These are phyloP conservation scores for Macrobrachium rosenbergii DNA, from an alignment of 1,140 invertebrate genomes.

Conservation along the genomic window DNA sequence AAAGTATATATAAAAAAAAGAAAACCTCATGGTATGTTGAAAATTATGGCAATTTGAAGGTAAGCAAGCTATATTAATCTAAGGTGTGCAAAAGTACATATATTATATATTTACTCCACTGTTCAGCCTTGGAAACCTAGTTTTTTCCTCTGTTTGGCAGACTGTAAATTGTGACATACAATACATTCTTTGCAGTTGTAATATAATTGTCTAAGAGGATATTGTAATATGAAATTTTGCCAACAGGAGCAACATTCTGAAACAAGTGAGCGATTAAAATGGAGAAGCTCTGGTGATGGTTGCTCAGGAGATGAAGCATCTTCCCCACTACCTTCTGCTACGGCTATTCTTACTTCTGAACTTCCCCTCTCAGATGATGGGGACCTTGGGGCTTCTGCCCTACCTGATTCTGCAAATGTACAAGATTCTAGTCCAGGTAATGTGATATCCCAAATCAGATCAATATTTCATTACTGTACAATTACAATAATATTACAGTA, in stretches of 20 bases:
- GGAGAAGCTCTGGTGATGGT: slow-evolving; percentile 49
- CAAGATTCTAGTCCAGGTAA: slow-evolving; percentile 59
- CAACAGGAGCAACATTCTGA: slow-evolving; percentile 55
- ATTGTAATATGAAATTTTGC: not conserved
- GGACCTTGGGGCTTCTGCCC: slow-evolving; percentile 54
- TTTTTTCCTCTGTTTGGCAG: too few species aligned
- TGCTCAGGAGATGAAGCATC: slow-evolving; percentile 56
- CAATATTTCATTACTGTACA: not conserved
- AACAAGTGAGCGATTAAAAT: slow-evolving; percentile 50
- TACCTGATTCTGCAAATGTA: slow-evolving; percentile 48
- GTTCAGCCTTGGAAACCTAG: too few species aligned
- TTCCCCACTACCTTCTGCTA: slow-evolving; percentile 35
- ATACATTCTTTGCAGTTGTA: too few species aligned
- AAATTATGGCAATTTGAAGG: too few species aligned
- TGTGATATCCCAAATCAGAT: not conserved
- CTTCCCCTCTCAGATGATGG: slow-evolving; percentile 45
- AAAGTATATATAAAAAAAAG: too few species aligned
- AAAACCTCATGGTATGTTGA: too few species aligned
- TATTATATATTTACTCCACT: too few species aligned
- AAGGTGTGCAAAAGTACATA: too few species aligned
- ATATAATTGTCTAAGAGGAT: not conserved
- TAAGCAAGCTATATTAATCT: too few species aligned
- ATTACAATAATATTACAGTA: not conserved
- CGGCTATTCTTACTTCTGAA: slow-evolving; percentile 34
- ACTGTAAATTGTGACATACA: too few species aligned